Evolutionary conservation across 1,140 invertebrate species (phyloP).

Genomic region (Macrosteles quadrilineatus): DNA sequence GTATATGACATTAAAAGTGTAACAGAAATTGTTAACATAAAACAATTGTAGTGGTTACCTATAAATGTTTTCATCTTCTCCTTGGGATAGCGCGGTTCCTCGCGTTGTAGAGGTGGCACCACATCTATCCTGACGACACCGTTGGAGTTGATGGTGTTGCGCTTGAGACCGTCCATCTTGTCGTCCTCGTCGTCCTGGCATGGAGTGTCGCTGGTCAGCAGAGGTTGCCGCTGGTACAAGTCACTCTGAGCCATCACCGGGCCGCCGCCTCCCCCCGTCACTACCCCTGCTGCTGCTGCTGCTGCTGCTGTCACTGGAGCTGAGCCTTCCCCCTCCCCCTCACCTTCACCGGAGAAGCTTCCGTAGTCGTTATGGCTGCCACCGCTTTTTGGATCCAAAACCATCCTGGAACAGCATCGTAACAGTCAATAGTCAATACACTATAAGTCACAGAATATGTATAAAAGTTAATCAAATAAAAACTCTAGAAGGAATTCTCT

Average conservation of each 20-base stretch:
- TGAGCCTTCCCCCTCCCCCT: conserved; percentile 32
- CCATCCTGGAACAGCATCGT: conserved; percentile 54
- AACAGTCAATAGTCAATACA: background rate
- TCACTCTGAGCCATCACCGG: conserved; percentile 45
- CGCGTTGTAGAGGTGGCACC: conserved; percentile 57
- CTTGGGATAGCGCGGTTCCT: conserved; percentile 66
- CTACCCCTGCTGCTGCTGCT: conserved; percentile 52
- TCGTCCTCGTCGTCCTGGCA: conserved; percentile 54
- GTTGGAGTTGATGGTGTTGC: conserved; percentile 50
- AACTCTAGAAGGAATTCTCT: too few species aligned
- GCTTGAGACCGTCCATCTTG: conserved; percentile 49
- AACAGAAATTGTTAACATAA: too few species aligned
- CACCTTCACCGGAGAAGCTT: conserved; percentile 51
- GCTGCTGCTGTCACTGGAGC: conserved; percentile 49
- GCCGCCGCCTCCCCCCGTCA: conserved; percentile 44
- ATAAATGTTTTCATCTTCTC: conserved; percentile 71
- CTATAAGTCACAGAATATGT: too few species aligned
- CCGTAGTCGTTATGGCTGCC: conserved; percentile 58
- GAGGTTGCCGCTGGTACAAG: conserved; percentile 50
- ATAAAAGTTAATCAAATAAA: too few species aligned
- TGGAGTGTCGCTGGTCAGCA: too few species aligned
- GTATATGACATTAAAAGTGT: too few species aligned
- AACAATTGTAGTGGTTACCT: conserved; percentile 54
- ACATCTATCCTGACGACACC: conserved; percentile 57
- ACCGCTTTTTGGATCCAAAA: conserved; percentile 57